Evolutionary conservation across 2,113 vertebrate species (phyloP).

Genomic region (Lanius collurio): DNA sequence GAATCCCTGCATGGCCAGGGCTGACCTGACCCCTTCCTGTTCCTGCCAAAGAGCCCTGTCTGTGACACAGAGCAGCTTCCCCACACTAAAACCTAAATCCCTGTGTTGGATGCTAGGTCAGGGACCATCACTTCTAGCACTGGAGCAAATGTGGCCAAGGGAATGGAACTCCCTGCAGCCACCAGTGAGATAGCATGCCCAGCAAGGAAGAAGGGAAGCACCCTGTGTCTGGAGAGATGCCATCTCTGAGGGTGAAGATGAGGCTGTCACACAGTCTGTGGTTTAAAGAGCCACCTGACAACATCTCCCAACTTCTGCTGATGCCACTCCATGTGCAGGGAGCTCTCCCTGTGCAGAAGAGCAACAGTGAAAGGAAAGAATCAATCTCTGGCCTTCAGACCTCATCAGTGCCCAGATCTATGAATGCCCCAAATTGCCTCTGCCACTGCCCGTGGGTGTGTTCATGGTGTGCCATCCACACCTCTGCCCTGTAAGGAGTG

Average conservation of each 20-base stretch:
- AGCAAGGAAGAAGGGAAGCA: not conserved
- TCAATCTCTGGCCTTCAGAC: not conserved
- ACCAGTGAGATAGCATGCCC: not conserved
- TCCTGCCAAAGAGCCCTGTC: fast-evolving
- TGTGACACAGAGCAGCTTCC: not conserved
- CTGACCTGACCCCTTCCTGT: not conserved
- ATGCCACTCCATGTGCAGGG: not conserved
- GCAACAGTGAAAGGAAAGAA: not conserved
- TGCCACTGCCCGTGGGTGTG: not conserved
- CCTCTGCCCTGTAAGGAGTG: not conserved
- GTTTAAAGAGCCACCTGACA: not conserved
- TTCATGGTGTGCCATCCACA: not conserved
- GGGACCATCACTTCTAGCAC: not conserved
- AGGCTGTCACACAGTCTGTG: not conserved
- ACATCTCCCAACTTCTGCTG: not conserved
- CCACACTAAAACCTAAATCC: not conserved
- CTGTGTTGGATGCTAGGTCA: not conserved
- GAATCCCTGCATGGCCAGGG: fast-evolving
- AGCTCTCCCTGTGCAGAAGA: not conserved
- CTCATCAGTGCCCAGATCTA: not conserved
- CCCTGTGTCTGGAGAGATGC: not conserved
- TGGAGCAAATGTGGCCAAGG: not conserved
- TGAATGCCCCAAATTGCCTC: not conserved
- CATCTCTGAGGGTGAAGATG: not conserved
- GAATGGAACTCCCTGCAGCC: not conserved